Conservation (phyloP, 2,797 vertebrate species). For the Poeciliopsis infans region DNA sequence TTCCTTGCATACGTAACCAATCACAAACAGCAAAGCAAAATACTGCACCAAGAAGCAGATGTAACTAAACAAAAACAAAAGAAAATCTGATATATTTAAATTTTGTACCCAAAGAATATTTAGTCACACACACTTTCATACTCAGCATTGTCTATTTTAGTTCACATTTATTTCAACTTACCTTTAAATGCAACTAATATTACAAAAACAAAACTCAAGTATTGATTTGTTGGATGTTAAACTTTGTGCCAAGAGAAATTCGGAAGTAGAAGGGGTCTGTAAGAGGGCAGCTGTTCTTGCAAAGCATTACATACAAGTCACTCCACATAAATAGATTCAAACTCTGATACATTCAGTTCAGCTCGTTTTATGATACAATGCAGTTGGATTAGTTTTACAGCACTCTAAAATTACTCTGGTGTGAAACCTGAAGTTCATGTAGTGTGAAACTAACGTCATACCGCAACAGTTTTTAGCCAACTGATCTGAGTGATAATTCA, state of each 20-base stretch:
- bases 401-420: conserved; percentile 44
- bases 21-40: too few relatives aligned
- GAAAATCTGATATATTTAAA: too few relatives aligned
- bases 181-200: too few relatives aligned
- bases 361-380: neutral
- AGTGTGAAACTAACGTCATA: conserved; percentile 62
- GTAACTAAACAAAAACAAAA: too few relatives aligned
- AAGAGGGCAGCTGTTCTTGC: neutral
- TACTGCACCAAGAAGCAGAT: too few relatives aligned
- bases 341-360: neutral
- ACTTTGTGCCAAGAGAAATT: neutral
- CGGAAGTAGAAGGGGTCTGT: conserved; percentile 9
- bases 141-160: too few relatives aligned
- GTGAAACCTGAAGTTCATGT: conserved; percentile 64
- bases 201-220: too few relatives aligned
- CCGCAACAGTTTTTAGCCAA: conserved; percentile 8
- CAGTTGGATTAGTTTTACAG: neutral
- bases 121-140: too few relatives aligned
- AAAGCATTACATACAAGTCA: neutral
- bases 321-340: neutral
- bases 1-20: too few relatives aligned
- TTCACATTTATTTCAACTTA: too few relatives aligned
- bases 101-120: too few relatives aligned
- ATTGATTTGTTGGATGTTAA: neutral
- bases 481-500: conserved; percentile 18